phyloP scores from a whole-genome alignment of 2,113 vertebrate species.

The Arizona elegans region DNA sequence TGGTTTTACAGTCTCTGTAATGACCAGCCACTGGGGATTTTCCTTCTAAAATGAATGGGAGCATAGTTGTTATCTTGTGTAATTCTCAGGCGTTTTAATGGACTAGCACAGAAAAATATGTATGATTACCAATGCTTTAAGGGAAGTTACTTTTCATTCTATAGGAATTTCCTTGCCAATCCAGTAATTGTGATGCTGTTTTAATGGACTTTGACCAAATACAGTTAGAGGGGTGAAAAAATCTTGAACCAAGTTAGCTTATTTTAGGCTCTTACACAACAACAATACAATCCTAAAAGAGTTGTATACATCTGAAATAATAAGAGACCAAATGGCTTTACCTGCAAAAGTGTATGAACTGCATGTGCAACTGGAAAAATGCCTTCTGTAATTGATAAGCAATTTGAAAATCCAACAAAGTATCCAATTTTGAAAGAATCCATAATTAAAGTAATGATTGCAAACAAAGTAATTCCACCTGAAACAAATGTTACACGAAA shows the following conservation, averaged over 20 bases:
- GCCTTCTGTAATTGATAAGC: conserved; percentile 83
- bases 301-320: background rate
- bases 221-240: background rate
- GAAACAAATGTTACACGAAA: conserved; percentile 33
- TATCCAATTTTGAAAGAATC: conserved; percentile 92
- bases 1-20: background rate
- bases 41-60: background rate
- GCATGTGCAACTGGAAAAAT: conserved; percentile 88
- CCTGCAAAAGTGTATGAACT: conserved; percentile 88
- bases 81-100: background rate
- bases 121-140: background rate
- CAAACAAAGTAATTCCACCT: conserved; percentile 91
- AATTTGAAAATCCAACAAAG: conserved; percentile 86
- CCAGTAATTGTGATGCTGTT: background rate
- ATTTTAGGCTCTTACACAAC: background rate
- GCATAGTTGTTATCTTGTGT: background rate
- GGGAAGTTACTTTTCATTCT: background rate
- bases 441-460: conserved; percentile 87
- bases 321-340: conserved; percentile 52
- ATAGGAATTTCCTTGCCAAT: background rate
- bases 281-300: background rate
- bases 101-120: background rate
- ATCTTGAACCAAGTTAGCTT: background rate
- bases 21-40: background rate
- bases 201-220: background rate